Conservation (phyloP, 2,797 vertebrate genomes). For the Naso thynnoides region DNA sequence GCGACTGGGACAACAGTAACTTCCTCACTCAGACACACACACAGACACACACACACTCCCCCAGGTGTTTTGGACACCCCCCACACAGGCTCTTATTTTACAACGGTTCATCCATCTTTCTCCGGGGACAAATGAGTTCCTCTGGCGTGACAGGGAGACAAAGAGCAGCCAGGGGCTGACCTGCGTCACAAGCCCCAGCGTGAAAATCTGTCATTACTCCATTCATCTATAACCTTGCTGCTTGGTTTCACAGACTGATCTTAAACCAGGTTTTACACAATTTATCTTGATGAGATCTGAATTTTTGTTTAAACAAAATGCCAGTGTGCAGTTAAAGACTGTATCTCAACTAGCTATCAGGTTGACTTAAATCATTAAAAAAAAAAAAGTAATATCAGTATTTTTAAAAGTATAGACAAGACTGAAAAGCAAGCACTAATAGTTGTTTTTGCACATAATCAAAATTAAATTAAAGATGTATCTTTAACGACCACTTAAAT, state of each 20-base stretch:
- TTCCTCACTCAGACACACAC: conserved; percentile 54
- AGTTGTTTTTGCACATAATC: too few species aligned
- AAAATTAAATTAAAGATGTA: background rate
- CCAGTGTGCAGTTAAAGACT: background rate
- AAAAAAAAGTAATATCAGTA: background rate
- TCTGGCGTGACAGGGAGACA: conserved; percentile 64
- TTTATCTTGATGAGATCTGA: background rate
- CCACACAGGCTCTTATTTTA: conserved; percentile 16
- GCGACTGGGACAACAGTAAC: conserved; percentile 52
- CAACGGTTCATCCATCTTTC: conserved; percentile 62
- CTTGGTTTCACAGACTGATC: conserved; percentile 22
- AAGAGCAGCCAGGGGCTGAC: conserved; percentile 58
- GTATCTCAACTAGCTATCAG: background rate
- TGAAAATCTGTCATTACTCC: conserved; percentile 50
- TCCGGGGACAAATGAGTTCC: conserved; percentile 62
- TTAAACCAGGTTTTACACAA: background rate
- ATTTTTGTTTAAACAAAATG: background rate
- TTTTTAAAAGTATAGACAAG: background rate
- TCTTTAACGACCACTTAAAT: background rate
- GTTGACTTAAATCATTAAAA: background rate
- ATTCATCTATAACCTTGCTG: conserved; percentile 23
- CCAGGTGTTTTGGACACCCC: conserved; percentile 50
- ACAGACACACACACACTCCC: conserved; percentile 18
- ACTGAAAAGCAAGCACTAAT: background rate
- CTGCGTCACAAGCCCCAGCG: conserved; percentile 58